phyloP scores from a whole-genome alignment of 2,797 vertebrate genomes.

The Dipus sagitta region DNA sequence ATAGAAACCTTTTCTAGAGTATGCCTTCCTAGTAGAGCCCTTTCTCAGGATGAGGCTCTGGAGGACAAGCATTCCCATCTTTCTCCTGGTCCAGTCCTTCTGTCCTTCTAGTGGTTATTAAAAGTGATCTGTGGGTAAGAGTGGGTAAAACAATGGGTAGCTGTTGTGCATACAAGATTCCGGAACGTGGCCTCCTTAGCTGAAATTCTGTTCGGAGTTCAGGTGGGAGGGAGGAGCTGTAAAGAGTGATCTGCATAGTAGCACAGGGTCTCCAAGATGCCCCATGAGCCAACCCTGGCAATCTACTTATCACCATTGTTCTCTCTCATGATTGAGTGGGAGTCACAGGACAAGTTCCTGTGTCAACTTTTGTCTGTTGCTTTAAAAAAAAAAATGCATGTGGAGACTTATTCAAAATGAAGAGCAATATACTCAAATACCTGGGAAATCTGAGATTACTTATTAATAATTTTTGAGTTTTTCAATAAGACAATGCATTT shows the following conservation, averaged over 20 bases:
- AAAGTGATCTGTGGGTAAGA: background rate
- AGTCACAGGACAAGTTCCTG: no score
- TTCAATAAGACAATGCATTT: constrained; percentile 17
- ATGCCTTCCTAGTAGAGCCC: background rate
- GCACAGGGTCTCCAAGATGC: background rate
- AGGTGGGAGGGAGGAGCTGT: background rate
- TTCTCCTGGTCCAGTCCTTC: background rate
- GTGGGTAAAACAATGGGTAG: background rate
- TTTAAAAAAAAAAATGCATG: constrained; percentile 25
- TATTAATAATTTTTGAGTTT: constrained; percentile 47
- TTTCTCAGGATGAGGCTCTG: background rate
- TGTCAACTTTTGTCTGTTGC: background rate
- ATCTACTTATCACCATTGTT: background rate
- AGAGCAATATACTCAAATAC: constrained; percentile 24
- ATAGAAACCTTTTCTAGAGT: background rate
- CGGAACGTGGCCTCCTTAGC: background rate
- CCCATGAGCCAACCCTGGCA: background rate
- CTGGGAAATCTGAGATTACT: constrained; percentile 18
- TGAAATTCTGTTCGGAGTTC: background rate
- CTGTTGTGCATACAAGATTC: background rate
- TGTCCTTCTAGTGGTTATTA: background rate
- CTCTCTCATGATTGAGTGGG: background rate
- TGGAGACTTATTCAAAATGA: constrained; percentile 6
- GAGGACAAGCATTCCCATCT: background rate
- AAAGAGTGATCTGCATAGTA: background rate